Evolutionary conservation across 2,113 vertebrate genomes (phyloP).

Genomic region (Semnopithecus entellus): DNA sequence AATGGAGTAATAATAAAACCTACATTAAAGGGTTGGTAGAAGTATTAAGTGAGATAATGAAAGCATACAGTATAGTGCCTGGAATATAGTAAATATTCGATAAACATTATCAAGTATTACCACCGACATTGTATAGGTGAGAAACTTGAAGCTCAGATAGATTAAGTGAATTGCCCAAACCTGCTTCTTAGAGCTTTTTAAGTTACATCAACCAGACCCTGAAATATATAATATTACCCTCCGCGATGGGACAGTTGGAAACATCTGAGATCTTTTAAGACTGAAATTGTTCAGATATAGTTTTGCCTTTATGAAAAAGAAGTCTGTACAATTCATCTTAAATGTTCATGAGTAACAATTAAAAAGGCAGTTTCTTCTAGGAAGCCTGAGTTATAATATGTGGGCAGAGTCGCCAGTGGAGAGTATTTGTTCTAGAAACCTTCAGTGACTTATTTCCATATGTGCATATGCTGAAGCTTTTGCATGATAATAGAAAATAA

Average conservation of each 20-base stretch:
- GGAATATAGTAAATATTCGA: background rate
- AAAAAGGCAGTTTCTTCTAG: background rate
- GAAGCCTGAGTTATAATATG: background rate
- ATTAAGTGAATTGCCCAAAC: background rate
- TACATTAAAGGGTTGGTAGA: background rate
- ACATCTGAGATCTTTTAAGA: background rate
- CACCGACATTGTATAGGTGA: background rate
- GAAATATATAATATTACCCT: background rate
- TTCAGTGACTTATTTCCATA: background rate
- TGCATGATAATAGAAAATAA: background rate
- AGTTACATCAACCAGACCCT: background rate
- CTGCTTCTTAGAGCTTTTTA: background rate
- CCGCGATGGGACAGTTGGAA: background rate
- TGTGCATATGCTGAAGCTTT: background rate
- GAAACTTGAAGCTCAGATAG: background rate
- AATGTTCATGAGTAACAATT: background rate
- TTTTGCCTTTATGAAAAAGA: background rate
- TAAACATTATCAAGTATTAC: background rate
- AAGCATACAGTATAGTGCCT: background rate
- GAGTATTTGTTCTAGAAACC: background rate
- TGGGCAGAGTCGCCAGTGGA: background rate
- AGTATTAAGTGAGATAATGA: background rate
- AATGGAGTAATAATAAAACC: background rate
- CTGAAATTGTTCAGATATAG: background rate
- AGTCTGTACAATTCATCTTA: background rate